Evolutionary conservation across 2,797 vertebrate genomes (phyloP).

Genomic region (Micromesistius poutassou): DNA sequence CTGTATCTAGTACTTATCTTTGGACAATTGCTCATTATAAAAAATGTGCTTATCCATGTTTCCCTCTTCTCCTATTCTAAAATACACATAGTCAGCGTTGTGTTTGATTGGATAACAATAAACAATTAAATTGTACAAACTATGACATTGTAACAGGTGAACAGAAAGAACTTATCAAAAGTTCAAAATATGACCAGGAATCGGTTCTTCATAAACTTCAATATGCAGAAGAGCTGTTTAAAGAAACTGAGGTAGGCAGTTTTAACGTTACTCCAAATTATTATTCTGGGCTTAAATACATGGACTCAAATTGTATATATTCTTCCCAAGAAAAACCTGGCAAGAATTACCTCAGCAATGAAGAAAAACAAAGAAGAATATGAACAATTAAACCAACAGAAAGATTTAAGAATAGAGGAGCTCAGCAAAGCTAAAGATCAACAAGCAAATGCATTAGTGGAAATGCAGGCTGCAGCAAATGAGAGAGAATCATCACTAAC

Average conservation of each 20-base stretch:
- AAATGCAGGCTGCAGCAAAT: constrained; percentile 65
- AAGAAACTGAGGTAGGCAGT: constrained; percentile 75
- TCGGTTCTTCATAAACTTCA: constrained; percentile 75
- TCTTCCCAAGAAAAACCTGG: constrained; percentile 63
- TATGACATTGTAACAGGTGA: constrained; percentile 64
- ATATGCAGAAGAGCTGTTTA: constrained; percentile 65
- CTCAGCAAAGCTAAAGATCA: constrained; percentile 68
- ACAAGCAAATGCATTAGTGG: constrained; percentile 67
- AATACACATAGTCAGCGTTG: not conserved
- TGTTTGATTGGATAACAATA: not conserved
- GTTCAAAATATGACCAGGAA: constrained; percentile 69
- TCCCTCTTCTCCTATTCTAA: not conserved
- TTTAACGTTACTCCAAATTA: constrained; percentile 39
- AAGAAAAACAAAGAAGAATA: constrained; percentile 68
- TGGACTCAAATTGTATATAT: constrained; percentile 19
- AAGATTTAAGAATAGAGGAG: constrained; percentile 74
- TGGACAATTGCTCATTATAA: not conserved
- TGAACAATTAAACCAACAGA: constrained; percentile 72
- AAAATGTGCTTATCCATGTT: not conserved
- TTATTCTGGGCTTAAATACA: not conserved
- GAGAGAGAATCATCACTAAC: constrained; percentile 72
- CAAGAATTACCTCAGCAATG: constrained; percentile 68
- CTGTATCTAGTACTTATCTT: not conserved
- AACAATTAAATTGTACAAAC: not conserved
- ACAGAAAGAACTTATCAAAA: constrained; percentile 72